A percentile compares a stretch with the other conserved stretches of the same genome.
These are phyloP conservation scores for Artemia sp. DNA, from an alignment of 2,888 invertebrate genomes.

Conservation along the genomic window DNA sequence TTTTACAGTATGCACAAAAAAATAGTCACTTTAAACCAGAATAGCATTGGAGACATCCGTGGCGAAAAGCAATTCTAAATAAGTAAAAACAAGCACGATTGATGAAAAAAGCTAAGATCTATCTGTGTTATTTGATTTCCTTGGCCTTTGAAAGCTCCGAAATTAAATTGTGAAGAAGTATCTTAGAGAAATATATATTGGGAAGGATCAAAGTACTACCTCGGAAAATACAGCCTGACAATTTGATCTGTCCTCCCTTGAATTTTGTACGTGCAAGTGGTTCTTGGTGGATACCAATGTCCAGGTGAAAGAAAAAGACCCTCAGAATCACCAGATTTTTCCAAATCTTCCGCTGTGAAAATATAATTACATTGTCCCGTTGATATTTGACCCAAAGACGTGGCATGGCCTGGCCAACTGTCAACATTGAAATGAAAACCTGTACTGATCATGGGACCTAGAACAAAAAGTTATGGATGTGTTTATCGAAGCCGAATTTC, in stretches of 20 bases:
- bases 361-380: conserved; percentile 21
- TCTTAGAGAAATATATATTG: too few relatives aligned
- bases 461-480: not conserved
- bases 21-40: too few relatives aligned
- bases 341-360: conserved; percentile 22
- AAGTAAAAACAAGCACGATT: too few relatives aligned
- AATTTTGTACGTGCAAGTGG: conserved; percentile 76
- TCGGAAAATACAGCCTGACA: conserved; percentile 72
- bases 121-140: too few relatives aligned
- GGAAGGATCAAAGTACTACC: conserved; percentile 35
- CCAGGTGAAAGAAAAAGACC: conserved; percentile 64
- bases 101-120: too few relatives aligned
- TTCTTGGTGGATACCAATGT: conserved; percentile 86
- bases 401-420: conserved; percentile 81
- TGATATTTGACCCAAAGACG: conserved; percentile 34
- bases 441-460: conserved; percentile 67
- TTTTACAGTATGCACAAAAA: too few relatives aligned
- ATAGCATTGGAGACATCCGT: too few relatives aligned
- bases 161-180: too few relatives aligned
- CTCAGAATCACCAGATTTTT: conserved; percentile 22
- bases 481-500: not conserved
- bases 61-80: too few relatives aligned
- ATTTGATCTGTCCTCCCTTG: conserved; percentile 70
- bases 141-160: too few relatives aligned
- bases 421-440: conserved; percentile 90